Conservation (phyloP, 2,888 invertebrate species). For the Drosophila stalkeri region DNA sequence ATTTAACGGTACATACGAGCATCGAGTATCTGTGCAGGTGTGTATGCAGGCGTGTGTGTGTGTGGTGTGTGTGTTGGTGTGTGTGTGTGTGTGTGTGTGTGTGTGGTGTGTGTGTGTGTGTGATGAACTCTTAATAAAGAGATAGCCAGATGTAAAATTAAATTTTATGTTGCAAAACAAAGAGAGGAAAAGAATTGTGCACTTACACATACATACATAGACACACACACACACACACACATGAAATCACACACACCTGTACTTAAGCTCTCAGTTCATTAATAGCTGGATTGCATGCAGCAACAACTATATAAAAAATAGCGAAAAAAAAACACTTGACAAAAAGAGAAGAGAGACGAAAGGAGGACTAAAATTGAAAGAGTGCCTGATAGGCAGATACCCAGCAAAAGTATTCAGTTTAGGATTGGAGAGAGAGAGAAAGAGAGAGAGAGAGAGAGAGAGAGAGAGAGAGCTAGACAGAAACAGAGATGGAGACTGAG, state of each 20-base stretch:
- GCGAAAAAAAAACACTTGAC: conserved; percentile 22
- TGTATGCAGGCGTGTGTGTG: background rate
- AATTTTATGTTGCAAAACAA: conserved; percentile 62
- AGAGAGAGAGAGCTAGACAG: background rate
- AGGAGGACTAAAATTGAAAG: too few relatives aligned
- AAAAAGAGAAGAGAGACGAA: background rate
- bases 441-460: background rate
- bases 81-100: conserved; percentile 23
- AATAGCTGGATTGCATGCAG: conserved; percentile 49
- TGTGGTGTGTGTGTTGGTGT: conserved; percentile 7
- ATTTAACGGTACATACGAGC: conserved; percentile 64
- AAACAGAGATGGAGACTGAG: background rate
- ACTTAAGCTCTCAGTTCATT: conserved; percentile 54
- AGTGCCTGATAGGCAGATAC: background rate
- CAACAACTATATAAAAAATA: conserved; percentile 23
- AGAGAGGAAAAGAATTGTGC: conserved; percentile 5
- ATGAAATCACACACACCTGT: conserved; percentile 27
- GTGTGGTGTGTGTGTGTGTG: conserved; percentile 22
- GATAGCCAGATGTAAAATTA: conserved; percentile 70
- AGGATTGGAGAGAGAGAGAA: background rate
- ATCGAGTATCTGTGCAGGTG: background rate
- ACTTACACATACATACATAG: background rate
- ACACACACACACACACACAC: background rate
- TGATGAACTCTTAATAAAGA: conserved; percentile 62
- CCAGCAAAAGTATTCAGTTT: background rate